Evolutionary conservation across 2,888 invertebrate species (phyloP), one percentile per base, ranked within the genome.

Genomic region (Eristalis tenax): DNA sequence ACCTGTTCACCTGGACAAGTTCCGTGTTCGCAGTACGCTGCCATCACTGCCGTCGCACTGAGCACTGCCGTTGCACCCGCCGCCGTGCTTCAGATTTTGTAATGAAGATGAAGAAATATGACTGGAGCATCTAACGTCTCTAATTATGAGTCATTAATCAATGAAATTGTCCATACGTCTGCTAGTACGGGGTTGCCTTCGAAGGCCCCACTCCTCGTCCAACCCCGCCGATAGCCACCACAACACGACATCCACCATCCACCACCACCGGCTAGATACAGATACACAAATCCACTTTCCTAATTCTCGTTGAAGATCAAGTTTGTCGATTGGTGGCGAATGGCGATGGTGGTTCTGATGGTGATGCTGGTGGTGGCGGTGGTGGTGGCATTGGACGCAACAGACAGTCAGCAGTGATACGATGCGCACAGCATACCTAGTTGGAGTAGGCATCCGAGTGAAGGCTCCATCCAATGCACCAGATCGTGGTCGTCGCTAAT

Each of bases 101-200:
- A 87, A 87, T 87, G 87, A 83, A 87, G 87, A 91, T 91, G 90
- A 92, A 93, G 93, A 92, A 92, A 92, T 92, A 92, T 92, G 91
- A 90, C 90, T 90, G 90, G 89, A 90, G 90, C 90, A 91, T 91
- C 91, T 91, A 92, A 91, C 90, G 91, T 92, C 91, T 92, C 93
- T 92, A 92, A 92, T 92, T 93, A 92, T 91, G 91, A 91, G 90
- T 91, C 93, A 92, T 92, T 92, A 92, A 93, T 92, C 92, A 92
- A 93, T 92, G 90, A 92, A 92, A 92, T 92, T 91, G 91, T 91
- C 89, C 91, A 91, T 90, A 90, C 81, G 84, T 86, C 83, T 88
- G 85, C 65, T 40, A 74, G 70, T 50, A 64, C 78, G 78, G 43
- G 66, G 64, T 40, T 18, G 57, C 71, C 57, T 66, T 15, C 38